These are phyloP conservation scores for Leuciscus waleckii DNA, from an alignment of 2,797 vertebrate species.

Conservation along the genomic window DNA sequence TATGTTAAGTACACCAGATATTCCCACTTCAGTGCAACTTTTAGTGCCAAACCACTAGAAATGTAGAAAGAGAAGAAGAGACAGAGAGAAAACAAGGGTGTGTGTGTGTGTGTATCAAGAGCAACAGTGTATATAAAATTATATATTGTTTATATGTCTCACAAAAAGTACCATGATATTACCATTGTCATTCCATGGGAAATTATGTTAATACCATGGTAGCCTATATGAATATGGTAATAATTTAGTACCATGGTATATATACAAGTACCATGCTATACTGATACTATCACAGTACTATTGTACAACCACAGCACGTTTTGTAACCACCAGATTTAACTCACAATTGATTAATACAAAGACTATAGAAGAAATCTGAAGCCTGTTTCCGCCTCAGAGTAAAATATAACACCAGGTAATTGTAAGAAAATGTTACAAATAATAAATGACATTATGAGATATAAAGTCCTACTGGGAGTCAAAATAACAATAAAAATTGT, in stretches of 20 bases:
- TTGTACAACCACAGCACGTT: not conserved
- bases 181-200: not conserved
- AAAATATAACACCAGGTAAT: not conserved
- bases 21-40: constrained; percentile 51
- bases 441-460: not conserved
- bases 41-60: constrained; percentile 58
- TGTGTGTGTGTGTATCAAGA: not conserved
- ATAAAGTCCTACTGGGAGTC: not conserved
- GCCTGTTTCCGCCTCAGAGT: not conserved
- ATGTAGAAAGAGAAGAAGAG: constrained; percentile 28
- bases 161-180: not conserved
- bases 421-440: not conserved
- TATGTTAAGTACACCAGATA: constrained; percentile 56
- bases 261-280: not conserved
- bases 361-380: not conserved
- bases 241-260: not conserved
- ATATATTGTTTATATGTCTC: too few relatives aligned
- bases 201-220: not conserved
- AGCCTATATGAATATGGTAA: not conserved
- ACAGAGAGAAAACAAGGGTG: constrained; percentile 3
- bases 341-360: not conserved
- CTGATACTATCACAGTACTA: not conserved
- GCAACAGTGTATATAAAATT: not conserved
- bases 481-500: not conserved
- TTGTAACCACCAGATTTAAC: not conserved